phyloP scores from a whole-genome alignment of 1,140 invertebrate genomes.

The Varroa destructor region DNA sequence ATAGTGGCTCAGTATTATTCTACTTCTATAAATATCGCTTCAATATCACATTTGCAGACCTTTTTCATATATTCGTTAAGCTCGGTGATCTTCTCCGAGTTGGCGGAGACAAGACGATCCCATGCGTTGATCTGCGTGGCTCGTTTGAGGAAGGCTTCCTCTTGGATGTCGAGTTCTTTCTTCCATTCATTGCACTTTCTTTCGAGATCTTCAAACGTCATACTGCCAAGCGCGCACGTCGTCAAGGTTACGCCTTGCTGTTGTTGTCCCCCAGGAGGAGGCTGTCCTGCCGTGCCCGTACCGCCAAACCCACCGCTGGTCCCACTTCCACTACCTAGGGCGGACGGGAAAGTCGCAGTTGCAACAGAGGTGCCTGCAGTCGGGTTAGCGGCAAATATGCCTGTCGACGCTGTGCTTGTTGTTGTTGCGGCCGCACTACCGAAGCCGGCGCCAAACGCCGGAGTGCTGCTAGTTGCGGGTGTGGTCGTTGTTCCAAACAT shows the following conservation, averaged over 20 bases:
- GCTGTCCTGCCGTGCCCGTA: no score
- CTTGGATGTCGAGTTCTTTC: slow-evolving; percentile 78
- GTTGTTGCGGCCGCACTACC: slow-evolving; percentile 20
- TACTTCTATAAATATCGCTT: no score
- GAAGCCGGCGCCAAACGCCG: no score
- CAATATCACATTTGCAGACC: neutral
- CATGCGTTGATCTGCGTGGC: slow-evolving; percentile 85
- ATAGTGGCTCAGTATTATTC: no score
- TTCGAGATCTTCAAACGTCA: slow-evolving; percentile 77
- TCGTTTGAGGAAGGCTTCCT: slow-evolving; percentile 80
- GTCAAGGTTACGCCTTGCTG: slow-evolving; percentile 3
- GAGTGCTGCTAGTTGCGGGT: no score
- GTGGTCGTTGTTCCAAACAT: no score
- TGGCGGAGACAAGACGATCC: slow-evolving; percentile 74
- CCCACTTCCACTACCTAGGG: neutral
- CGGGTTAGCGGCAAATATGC: no score
- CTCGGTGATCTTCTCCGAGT: slow-evolving; percentile 65
- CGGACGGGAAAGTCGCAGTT: slow-evolving; percentile 3
- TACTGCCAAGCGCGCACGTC: slow-evolving; percentile 35
- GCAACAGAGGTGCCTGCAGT: slow-evolving; percentile 1
- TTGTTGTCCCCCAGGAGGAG: neutral
- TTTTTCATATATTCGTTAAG: slow-evolving; percentile 27
- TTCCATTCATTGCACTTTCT: slow-evolving; percentile 93
- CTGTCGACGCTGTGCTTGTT: neutral
- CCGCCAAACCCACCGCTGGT: no score